Conservation (phyloP, 2,113 vertebrate genomes). For the Crotalus tigris region DNA sequence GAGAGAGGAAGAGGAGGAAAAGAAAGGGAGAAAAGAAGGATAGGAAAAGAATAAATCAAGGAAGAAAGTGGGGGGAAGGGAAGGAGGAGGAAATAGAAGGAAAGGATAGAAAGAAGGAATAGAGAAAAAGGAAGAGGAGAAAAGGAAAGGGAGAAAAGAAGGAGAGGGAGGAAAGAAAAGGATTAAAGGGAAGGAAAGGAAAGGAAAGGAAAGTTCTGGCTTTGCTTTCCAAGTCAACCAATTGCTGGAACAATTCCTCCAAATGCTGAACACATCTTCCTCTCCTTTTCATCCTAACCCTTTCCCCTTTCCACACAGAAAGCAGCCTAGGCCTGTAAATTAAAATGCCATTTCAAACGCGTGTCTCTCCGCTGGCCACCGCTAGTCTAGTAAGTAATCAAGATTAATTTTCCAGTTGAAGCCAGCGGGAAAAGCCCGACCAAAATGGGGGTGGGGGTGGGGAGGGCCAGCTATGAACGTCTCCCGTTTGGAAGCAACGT, state of each 20-base stretch:
- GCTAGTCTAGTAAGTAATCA: neutral
- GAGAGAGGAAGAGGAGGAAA: no score
- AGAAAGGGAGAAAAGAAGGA: no score
- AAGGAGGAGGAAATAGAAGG: neutral
- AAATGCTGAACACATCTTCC: neutral
- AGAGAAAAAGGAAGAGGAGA: no score
- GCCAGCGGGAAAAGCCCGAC: neutral
- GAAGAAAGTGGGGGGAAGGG: fast-evolving
- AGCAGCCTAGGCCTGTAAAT: neutral
- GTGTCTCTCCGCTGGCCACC: neutral
- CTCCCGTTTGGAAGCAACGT: neutral
- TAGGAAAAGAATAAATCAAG: no score
- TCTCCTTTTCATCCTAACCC: no score
- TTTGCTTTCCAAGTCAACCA: neutral
- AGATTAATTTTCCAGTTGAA: neutral
- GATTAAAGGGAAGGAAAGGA: neutral
- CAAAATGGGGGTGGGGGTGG: no score
- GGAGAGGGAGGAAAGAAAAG: neutral
- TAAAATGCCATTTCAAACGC: neutral
- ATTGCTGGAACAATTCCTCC: neutral
- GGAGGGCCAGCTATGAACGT: neutral
- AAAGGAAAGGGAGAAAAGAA: no score
- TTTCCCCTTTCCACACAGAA: neutral
- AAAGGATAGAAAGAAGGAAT: neutral
- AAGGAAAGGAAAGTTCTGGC: neutral